Evolutionary conservation across 2,797 vertebrate genomes (phyloP), one percentile per base, ranked within the genome.

Genomic region (Gorsachius magnificus): DNA sequence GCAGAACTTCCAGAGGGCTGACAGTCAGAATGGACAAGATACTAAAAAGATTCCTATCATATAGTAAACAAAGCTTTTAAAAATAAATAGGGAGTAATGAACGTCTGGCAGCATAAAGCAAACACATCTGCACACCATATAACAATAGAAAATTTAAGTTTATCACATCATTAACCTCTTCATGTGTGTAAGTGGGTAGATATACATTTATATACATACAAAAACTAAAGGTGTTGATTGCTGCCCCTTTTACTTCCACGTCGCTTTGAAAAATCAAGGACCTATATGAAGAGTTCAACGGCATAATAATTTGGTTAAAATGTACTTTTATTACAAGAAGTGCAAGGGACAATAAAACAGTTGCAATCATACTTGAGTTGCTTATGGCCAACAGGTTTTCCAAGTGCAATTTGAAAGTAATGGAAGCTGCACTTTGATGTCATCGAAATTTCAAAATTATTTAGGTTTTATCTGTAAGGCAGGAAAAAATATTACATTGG

Each of bases 361-460:
- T 92, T 87, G 77, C 41, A 97, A 54, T 61, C 11, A 22, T 93
- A 66, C 53, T 92, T 65, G 82, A 75, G 69, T 61, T 94, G 33
- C 57, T 95, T 87, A 70, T 36, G 48, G 71, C 57, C 91, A 90
- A 46, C 9, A 29, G 38, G 76, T 96, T 98, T 94, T 90, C 86
- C 61, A 79, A 92, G 56, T 87, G 74, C 75, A 92, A 72, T 90
- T 91, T 97, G 50, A 87, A 97, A 91, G 74, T 87, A 94, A 61
- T 72, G 65, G 65, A 90, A 97, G 41, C 36, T 92, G 76, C 70
- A 82, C 69, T 96, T 96, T 54, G 76, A 90, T 94, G 78, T 60
- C 83, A 76, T 82, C 5, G 4, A 76, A 58, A 95, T 91, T 89
- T 96, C 78, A 68, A 79, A 96, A 69, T 90, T 86, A 71, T 77